Evolutionary conservation across 2,797 vertebrate species (phyloP).

Genomic region (Eutrigla gurnardus): DNA sequence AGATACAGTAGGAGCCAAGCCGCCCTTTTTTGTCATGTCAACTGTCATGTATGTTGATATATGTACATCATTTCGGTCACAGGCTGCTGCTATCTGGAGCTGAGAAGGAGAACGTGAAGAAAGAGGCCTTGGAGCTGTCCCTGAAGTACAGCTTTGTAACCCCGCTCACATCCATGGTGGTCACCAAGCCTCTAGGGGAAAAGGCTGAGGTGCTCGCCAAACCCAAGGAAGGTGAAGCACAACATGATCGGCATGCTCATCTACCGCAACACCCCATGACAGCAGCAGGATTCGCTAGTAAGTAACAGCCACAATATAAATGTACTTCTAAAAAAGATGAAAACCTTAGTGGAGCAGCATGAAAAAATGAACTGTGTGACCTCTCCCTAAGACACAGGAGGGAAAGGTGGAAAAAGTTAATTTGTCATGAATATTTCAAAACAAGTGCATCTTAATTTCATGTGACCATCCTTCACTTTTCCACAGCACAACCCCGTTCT

Average conservation of each 20-base stretch:
- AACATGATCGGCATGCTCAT: rapidly evolving
- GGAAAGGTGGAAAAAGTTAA: not conserved
- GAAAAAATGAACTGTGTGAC: not conserved
- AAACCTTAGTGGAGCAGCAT: not conserved
- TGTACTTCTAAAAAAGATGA: not conserved
- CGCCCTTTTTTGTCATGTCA: not conserved
- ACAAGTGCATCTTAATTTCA: not conserved
- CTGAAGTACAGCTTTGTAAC: slow-evolving; percentile 87
- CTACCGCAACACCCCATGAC: rapidly evolving
- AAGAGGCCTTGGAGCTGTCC: slow-evolving; percentile 77
- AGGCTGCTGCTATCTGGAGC: slow-evolving; percentile 76
- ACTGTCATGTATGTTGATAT: not conserved
- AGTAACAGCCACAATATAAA: not conserved
- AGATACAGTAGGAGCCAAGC: no score
- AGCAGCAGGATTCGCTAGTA: rapidly evolving
- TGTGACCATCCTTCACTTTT: not conserved
- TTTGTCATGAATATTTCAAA: not conserved
- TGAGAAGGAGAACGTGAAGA: slow-evolving; percentile 69
- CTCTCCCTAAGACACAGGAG: not conserved
- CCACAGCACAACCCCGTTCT: not conserved
- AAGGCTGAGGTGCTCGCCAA: slow-evolving; percentile 81
- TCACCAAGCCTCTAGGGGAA: slow-evolving; percentile 82
- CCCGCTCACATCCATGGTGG: slow-evolving; percentile 87
- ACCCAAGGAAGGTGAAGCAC: slow-evolving; percentile 74
- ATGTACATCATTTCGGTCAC: slow-evolving; percentile 5